These are phyloP conservation scores for Drosophila atripex DNA, from an alignment of 2,888 invertebrate species.

Conservation along the genomic window DNA sequence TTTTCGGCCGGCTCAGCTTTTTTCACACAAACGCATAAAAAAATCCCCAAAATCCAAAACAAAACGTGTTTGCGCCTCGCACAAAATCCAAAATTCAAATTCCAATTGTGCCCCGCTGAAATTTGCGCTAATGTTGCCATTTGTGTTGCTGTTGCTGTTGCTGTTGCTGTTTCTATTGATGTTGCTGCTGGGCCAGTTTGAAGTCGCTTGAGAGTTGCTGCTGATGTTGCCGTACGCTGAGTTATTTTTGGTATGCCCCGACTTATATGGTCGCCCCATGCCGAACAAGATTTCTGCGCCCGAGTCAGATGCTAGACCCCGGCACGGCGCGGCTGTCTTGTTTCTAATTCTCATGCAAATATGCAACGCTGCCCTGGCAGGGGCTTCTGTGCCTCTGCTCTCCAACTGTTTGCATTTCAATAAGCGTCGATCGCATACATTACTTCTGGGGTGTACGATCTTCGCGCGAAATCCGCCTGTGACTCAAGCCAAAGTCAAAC, in stretches of 20 bases:
- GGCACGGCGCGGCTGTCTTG: conserved; percentile 60
- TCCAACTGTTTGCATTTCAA: conserved; percentile 62
- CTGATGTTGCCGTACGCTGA: conserved; percentile 57
- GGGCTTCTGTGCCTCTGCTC: conserved; percentile 53
- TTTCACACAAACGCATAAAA: conserved; percentile 59
- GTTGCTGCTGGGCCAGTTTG: conserved; percentile 71
- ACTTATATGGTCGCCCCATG: conserved; percentile 68
- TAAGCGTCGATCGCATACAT: conserved; percentile 30
- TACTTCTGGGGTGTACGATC: conserved; percentile 14
- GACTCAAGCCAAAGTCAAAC: conserved; percentile 57
- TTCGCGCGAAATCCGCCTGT: conserved; percentile 61
- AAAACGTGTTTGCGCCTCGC: conserved; percentile 58
- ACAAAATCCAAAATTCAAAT: conserved; percentile 65
- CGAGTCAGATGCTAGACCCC: conserved; percentile 41
- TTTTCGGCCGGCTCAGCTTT: conserved; percentile 10
- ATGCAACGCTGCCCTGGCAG: conserved; percentile 47
- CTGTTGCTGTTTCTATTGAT: conserved; percentile 63
- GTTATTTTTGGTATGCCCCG: conserved; percentile 69
- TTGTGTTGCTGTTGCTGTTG: conserved; percentile 66
- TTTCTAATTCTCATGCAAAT: conserved; percentile 79
- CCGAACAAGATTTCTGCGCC: conserved; percentile 63
- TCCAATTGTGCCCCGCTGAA: conserved; percentile 69
- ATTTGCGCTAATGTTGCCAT: conserved; percentile 79
- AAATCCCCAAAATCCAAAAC: conserved; percentile 55
- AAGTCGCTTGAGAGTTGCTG: conserved; percentile 36